Conservation (phyloP, 2,888 invertebrate species). For the Bedellia somnulentella region DNA sequence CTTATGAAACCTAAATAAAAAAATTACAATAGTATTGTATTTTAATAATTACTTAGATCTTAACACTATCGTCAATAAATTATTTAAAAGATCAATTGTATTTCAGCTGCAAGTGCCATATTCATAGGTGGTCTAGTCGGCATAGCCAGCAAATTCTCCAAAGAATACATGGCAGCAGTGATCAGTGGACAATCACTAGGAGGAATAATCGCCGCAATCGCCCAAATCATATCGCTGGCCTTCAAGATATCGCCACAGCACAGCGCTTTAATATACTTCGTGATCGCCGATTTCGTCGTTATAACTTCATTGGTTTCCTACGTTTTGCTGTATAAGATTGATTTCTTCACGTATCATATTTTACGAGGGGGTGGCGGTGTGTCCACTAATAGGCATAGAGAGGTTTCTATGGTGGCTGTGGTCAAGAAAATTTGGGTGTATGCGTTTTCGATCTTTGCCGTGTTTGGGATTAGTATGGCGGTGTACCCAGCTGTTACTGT, state of each 20-base stretch:
- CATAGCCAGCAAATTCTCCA: conserved; percentile 83
- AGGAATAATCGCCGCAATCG: conserved; percentile 85
- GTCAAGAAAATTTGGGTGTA: conserved; percentile 81
- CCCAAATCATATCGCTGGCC: conserved; percentile 80
- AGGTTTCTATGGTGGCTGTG: conserved; percentile 54
- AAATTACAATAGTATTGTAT: no score
- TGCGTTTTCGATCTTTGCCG: conserved; percentile 72
- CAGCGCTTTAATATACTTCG: conserved; percentile 87
- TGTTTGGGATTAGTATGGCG: conserved; percentile 79
- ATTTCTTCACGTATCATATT: conserved; percentile 73
- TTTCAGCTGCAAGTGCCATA: conserved; percentile 79
- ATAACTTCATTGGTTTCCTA: conserved; percentile 72
- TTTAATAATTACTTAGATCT: no score
- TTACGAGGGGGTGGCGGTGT: conserved; percentile 29
- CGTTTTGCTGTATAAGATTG: conserved; percentile 67
- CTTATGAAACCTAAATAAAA: no score
- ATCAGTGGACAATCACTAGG: conserved; percentile 92
- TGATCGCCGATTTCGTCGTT: conserved; percentile 79
- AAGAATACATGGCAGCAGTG: conserved; percentile 85
- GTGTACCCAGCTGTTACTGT: conserved; percentile 89
- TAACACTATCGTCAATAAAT: not conserved
- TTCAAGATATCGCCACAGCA: conserved; percentile 77
- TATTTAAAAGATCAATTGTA: not conserved
- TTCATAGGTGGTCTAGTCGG: conserved; percentile 87
- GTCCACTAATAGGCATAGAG: conserved; percentile 36